Evolutionary conservation across 2,113 vertebrate species (phyloP).

Genomic region (Eublepharis macularius): DNA sequence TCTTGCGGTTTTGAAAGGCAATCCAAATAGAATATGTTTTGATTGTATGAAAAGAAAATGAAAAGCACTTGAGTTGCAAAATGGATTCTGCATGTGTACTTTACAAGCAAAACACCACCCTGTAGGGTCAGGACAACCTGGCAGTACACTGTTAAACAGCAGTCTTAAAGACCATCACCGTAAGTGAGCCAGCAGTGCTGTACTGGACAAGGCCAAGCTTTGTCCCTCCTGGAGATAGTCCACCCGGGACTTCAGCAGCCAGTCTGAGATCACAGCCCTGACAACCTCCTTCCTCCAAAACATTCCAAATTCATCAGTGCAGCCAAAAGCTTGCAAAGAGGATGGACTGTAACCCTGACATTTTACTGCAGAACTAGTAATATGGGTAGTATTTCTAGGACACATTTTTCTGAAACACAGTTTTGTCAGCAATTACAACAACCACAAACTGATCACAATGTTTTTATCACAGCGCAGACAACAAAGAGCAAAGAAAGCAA

Average conservation of each 20-base stretch:
- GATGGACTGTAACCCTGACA: not conserved
- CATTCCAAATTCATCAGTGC: not conserved
- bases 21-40: slow-evolving; percentile 1
- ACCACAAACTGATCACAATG: no score
- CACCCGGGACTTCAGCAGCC: not conserved
- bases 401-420: not conserved
- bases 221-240: not conserved
- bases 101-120: not conserved
- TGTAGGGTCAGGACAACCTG: slow-evolving; percentile 1
- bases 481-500: no score
- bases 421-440: no score
- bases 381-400: not conserved
- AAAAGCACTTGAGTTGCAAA: slow-evolving; percentile 8
- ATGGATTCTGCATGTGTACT: not conserved
- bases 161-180: not conserved
- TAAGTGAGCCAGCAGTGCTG: not conserved
- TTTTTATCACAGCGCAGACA: no score
- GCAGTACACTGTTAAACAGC: not conserved
- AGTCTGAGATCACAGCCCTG: not conserved
- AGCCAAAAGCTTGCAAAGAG: not conserved
- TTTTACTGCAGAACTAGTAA: not conserved
- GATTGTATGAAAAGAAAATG: slow-evolving; percentile 6
- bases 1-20: slow-evolving; percentile 1
- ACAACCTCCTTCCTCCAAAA: not conserved
- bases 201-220: not conserved